These are phyloP conservation scores for Ophion costatus DNA, from an alignment of 2,888 invertebrate genomes.

Conservation along the genomic window DNA sequence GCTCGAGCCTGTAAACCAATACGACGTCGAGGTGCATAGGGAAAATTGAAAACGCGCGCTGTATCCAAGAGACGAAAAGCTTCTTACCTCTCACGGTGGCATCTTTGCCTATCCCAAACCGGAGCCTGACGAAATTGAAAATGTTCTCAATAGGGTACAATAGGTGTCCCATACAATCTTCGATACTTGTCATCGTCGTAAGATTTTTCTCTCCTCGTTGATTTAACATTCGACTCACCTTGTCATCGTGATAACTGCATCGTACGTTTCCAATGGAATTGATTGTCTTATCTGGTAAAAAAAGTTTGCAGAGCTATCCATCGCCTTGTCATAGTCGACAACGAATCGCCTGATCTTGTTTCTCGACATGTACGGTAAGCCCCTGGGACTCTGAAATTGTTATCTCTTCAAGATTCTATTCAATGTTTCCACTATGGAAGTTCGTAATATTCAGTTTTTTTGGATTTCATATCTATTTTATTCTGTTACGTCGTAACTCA, in stretches of 20 bases:
- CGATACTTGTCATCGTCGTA: neutral
- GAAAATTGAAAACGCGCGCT: neutral
- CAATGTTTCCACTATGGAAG: no score
- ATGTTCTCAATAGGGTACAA: no score
- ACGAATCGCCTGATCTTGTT: neutral
- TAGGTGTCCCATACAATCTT: neutral
- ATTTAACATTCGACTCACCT: constrained; percentile 12
- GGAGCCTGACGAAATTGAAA: neutral
- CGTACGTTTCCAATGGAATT: constrained; percentile 45
- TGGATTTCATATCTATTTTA: no score
- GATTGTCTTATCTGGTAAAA: constrained; percentile 21
- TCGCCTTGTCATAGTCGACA: neutral
- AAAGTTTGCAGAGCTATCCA: constrained; percentile 4
- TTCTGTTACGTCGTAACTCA: neutral
- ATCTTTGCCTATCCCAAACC: neutral
- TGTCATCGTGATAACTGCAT: constrained; percentile 43
- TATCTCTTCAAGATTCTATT: neutral
- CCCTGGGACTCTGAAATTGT: neutral
- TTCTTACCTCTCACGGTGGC: neutral
- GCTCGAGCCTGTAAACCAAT: neutral
- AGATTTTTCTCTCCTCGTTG: neutral
- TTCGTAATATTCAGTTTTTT: no score
- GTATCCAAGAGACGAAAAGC: no score
- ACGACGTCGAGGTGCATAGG: neutral
- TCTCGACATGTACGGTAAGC: constrained; percentile 10